Evolutionary conservation across 2,113 vertebrate species (phyloP).

Genomic region (Colinus virginianus): DNA sequence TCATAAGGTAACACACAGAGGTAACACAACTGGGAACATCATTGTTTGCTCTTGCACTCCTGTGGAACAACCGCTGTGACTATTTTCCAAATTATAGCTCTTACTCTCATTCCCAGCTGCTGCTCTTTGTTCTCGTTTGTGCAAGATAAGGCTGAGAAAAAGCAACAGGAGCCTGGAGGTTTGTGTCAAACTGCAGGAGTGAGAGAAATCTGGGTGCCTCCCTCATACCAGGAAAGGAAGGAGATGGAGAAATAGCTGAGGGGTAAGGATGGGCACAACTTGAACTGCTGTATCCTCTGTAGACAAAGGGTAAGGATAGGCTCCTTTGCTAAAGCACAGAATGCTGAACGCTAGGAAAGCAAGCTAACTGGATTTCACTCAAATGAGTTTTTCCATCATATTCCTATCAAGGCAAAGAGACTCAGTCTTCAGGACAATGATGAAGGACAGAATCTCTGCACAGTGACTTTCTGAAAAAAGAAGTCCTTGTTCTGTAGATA

Average conservation of each 20-base stretch:
- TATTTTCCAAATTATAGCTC: not conserved
- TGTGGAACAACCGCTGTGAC: not conserved
- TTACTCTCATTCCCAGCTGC: not conserved
- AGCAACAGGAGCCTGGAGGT: not conserved
- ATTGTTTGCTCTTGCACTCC: not conserved
- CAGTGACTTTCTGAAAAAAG: not conserved
- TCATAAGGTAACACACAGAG: not conserved
- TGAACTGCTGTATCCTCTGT: not conserved
- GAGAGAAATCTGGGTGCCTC: not conserved
- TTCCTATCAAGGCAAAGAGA: not conserved
- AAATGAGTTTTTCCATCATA: not conserved
- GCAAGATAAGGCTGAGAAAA: not conserved
- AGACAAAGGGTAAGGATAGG: not conserved
- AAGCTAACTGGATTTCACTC: not conserved
- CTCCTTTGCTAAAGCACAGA: not conserved
- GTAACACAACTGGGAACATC: not conserved
- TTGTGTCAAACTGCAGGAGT: not conserved
- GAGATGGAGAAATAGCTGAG: conserved; percentile 7
- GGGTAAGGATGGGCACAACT: not conserved
- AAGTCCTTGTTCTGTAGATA: not conserved
- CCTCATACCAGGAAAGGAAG: not conserved
- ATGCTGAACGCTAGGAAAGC: not conserved
- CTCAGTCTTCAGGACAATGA: not conserved
- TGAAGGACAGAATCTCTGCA: not conserved
- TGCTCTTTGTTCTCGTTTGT: not conserved